Conservation (phyloP, 2,888 invertebrate species). For the Meloe dianella region DNA sequence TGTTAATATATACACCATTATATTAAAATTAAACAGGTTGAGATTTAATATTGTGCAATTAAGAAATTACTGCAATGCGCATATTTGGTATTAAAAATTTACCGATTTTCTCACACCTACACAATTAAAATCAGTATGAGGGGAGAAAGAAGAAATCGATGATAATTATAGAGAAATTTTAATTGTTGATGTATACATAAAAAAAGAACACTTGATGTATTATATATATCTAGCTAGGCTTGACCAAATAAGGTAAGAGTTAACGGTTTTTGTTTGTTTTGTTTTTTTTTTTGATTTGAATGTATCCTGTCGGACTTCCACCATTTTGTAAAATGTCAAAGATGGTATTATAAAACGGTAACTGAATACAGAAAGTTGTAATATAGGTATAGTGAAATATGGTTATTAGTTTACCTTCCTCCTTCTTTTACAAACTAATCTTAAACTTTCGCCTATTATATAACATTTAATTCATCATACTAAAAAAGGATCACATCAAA, state of each 20-base stretch:
- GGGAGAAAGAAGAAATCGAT: neutral
- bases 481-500: neutral
- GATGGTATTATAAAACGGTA: neutral
- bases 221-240: neutral
- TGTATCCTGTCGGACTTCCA: neutral
- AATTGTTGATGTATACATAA: neutral
- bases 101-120: neutral
- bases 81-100: neutral
- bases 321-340: conserved; percentile 1
- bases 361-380: neutral
- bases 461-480: neutral
- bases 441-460: conserved; percentile 4
- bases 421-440: neutral
- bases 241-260: neutral
- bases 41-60: conserved; percentile 12
- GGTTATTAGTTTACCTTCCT: neutral
- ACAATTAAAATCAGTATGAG: neutral
- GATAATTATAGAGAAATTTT: neutral
- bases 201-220: neutral
- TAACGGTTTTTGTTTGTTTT: neutral
- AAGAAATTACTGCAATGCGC: neutral
- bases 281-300: neutral
- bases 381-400: neutral
- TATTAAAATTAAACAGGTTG: conserved; percentile 20
- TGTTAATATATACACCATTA: conserved; percentile 24